These are phyloP conservation scores for Epizoanthus illoricatus DNA, from an alignment of 92 coral and sea anemone species.

Conservation along the genomic window DNA sequence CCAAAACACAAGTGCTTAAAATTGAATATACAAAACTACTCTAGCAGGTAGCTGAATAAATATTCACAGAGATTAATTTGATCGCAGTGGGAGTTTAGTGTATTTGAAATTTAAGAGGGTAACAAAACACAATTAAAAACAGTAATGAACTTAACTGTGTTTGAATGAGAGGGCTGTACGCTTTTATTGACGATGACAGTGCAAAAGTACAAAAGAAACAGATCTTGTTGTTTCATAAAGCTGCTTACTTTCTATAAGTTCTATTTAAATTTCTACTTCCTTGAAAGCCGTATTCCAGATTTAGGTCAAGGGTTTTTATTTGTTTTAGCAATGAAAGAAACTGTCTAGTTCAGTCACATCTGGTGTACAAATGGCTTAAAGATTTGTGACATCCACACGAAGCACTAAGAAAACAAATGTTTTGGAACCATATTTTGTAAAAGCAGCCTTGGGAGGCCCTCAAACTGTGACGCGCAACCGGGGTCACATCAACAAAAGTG, in stretches of 20 bases:
- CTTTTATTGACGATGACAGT: conserved; percentile 34
- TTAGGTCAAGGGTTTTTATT: conserved; percentile 35
- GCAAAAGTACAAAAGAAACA: conserved; percentile 18
- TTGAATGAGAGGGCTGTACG: conserved; percentile 8
- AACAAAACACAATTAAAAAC: conserved; percentile 41
- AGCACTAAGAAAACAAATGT: conserved; percentile 5
- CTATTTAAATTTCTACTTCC: conserved; percentile 29
- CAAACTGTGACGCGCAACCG: conserved; percentile 9
- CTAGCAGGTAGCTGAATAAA: conserved; percentile 10
- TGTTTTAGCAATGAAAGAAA: conserved; percentile 29
- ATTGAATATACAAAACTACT: neutral
- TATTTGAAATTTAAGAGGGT: conserved; percentile 30
- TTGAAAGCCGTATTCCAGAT: neutral
- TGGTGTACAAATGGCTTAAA: conserved; percentile 35
- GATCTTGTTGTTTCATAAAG: conserved; percentile 29
- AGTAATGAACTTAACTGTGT: conserved; percentile 41
- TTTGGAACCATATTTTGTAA: conserved; percentile 25
- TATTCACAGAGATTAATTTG: neutral
- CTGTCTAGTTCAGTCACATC: conserved; percentile 37
- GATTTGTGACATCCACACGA: conserved; percentile 1
- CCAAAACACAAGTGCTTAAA: neutral
- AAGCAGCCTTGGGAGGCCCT: conserved; percentile 36
- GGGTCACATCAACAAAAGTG: conserved; percentile 43
- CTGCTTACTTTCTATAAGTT: conserved; percentile 23
- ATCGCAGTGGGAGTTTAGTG: conserved; percentile 32